phyloP scores from a whole-genome alignment of 2,113 vertebrate genomes.

The Chiloscyllium plagiosum region DNA sequence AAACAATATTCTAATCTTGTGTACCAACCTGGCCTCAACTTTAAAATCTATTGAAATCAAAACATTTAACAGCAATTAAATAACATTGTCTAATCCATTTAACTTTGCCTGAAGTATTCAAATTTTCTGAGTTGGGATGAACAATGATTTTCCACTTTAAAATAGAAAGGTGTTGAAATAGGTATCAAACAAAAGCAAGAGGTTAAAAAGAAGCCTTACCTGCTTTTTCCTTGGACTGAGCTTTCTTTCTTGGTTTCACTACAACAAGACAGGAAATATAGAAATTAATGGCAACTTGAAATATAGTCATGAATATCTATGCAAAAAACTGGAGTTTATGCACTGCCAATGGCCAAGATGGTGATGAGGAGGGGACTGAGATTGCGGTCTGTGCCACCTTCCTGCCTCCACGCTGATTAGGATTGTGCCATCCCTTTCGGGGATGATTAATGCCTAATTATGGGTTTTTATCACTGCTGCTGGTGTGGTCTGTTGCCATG shows the following conservation, averaged over 20 bases:
- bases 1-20: not conserved
- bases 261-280: not conserved
- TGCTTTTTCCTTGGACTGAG: not conserved
- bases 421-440: no score
- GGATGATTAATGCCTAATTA: no score
- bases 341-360: not conserved
- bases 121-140: not conserved
- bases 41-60: not conserved
- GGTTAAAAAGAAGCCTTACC: not conserved
- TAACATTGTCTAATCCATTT: not conserved
- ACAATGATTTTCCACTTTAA: not conserved
- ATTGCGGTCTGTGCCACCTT: no score
- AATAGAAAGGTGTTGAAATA: not conserved
- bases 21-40: not conserved
- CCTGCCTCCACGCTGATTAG: no score
- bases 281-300: not conserved
- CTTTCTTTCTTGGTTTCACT: constrained; percentile 22
- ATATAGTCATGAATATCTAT: not conserved
- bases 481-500: no score
- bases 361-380: not conserved
- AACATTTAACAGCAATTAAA: not conserved
- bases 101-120: not conserved
- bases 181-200: not conserved
- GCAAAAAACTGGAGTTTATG: not conserved
- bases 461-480: no score